A percentile compares a stretch with the other conserved stretches of the same genome.
Evolutionary conservation across 2,797 vertebrate genomes (phyloP).

Genomic region (Neosalanx taihuensis): DNA sequence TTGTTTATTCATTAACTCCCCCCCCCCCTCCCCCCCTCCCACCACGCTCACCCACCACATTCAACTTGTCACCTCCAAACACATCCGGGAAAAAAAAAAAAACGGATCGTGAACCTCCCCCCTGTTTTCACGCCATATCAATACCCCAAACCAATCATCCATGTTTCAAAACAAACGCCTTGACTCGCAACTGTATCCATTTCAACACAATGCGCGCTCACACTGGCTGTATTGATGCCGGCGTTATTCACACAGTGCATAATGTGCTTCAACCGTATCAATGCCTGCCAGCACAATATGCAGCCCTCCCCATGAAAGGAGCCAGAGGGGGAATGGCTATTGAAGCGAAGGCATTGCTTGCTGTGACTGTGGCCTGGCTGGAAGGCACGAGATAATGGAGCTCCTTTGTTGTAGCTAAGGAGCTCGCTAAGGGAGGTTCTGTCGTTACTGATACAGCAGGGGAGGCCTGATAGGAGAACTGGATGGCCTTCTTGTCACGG

Average conservation of each 20-base stretch:
- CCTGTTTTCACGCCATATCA: constrained; percentile 54
- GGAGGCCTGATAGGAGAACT: constrained; percentile 36
- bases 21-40: no score
- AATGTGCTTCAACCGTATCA: constrained; percentile 74
- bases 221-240: constrained; percentile 41
- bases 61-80: not conserved
- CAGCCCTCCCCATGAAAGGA: constrained; percentile 60
- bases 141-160: constrained; percentile 64
- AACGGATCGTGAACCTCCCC: not conserved
- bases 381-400: constrained; percentile 44
- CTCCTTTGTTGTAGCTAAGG: constrained; percentile 42
- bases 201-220: constrained; percentile 63
- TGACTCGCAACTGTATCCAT: constrained; percentile 70
- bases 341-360: constrained; percentile 35
- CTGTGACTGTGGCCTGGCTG: constrained; percentile 42
- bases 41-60: not conserved
- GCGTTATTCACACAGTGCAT: constrained; percentile 34
- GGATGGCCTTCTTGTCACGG: not conserved
- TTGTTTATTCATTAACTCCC: no score
- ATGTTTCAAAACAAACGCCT: constrained; percentile 71
- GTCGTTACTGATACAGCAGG: constrained; percentile 30
- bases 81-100: not conserved
- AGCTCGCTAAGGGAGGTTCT: constrained; percentile 29
- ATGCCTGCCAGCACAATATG: constrained; percentile 70
- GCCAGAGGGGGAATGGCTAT: constrained; percentile 41